These are phyloP conservation scores for Anoplius nigerrimus DNA, from an alignment of 2,888 invertebrate species.

Conservation along the genomic window DNA sequence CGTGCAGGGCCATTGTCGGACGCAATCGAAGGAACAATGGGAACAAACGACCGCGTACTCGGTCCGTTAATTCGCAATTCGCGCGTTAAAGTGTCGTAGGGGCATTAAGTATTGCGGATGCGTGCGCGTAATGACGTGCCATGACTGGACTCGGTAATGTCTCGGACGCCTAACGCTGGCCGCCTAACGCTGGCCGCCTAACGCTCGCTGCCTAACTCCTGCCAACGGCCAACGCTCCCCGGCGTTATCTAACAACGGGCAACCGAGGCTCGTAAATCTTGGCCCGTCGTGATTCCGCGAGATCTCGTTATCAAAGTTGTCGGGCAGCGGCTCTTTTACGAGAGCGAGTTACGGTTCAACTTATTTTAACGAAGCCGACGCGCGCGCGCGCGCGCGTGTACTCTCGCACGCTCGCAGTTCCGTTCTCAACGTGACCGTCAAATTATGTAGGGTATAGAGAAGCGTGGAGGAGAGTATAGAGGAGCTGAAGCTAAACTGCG, in stretches of 20 bases:
- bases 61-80: too few species aligned
- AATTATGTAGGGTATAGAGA: conserved; percentile 4
- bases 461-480: too few species aligned
- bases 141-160: background rate
- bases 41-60: too few species aligned
- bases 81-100: background rate
- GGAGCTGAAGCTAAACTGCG: background rate
- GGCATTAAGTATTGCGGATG: background rate
- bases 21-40: too few species aligned
- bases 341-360: conserved; percentile 51
- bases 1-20: too few species aligned
- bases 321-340: conserved; percentile 50
- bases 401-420: conserved; percentile 11
- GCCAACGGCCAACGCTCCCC: background rate
- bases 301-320: conserved; percentile 40
- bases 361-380: conserved; percentile 56
- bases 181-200: background rate
- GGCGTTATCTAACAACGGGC: too few species aligned
- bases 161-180: background rate
- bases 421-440: background rate
- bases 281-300: conserved; percentile 27
- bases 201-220: background rate
- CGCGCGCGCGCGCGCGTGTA: too few species aligned
- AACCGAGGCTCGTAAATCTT: conserved; percentile 41
- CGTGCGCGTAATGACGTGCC: background rate